Evolutionary conservation across 2,113 vertebrate genomes (phyloP).

Genomic region (Falco punctatus): DNA sequence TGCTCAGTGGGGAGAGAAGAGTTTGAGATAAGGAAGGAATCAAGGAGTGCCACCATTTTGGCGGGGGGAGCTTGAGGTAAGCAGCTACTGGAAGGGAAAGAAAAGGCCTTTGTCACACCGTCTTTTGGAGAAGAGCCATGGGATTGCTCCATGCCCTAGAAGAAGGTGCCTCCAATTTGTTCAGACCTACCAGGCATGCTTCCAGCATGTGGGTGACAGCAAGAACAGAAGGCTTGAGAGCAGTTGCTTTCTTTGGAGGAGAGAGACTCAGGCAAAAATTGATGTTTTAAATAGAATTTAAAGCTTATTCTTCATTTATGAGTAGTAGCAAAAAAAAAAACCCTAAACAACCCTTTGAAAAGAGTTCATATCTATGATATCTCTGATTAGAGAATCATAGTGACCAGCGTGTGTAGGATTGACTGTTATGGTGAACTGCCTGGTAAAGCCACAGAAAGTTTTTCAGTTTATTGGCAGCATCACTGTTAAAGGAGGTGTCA

Average conservation of each 20-base stretch:
- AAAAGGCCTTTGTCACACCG: background rate
- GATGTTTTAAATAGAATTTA: background rate
- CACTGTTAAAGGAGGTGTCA: background rate
- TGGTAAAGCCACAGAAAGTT: background rate
- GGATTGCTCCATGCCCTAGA: background rate
- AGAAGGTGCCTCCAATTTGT: background rate
- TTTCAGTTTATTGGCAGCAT: background rate
- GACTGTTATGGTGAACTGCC: background rate
- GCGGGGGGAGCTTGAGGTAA: background rate
- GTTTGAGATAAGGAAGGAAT: background rate
- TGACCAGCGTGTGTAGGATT: accelerated
- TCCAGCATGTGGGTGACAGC: background rate
- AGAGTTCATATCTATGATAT: accelerated
- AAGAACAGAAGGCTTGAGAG: background rate
- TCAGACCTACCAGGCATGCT: background rate
- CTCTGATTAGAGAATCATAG: background rate
- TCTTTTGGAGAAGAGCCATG: background rate
- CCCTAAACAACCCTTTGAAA: background rate
- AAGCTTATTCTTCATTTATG: background rate
- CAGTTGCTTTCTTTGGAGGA: background rate
- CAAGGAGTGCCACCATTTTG: background rate
- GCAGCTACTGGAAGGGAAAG: background rate
- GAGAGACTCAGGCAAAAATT: background rate
- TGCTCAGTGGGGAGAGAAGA: background rate
- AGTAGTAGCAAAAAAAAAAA: background rate